Base-by-base conservation (phyloP, 2,888 invertebrate species). In the Ceramica pisi region DNA sequence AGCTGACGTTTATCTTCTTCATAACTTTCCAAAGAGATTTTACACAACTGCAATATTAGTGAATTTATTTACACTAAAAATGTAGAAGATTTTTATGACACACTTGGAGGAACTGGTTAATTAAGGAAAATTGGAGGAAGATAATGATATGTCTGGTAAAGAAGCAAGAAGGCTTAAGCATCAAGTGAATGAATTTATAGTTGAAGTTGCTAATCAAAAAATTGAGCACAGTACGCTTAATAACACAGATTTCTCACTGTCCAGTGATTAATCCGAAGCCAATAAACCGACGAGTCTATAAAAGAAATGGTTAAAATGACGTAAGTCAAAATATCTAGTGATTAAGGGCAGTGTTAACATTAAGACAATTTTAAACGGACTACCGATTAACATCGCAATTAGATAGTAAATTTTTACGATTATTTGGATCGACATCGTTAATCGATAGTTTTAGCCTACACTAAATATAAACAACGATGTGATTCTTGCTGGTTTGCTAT, bases 11-110 rank as follows among this genome's bases (percentile, higher is more conserved):
- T 67, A 86, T 82, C 77, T 79, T 76, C 63, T 56, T 62, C 67
- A 77, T 82, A 71, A 75, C 81, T 86, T 86, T 85, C 82, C 76
- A 78, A 82, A 77, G 14, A 68, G 64, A 70, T 71, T 77, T 70
- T 68, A 71, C 78, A 75, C 61, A 74, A 67, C 55, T 66, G 62
- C 68, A 67, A 71, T 70, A 63, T 77, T 73, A 68, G 63, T 82
- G n/a, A 64, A 70, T 78, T 46, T 67, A 56, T 71, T 50, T 16
- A 12, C 64, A 48, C 9, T 35, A 19, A 57, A 38, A 19, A 56
- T 48, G 14, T n/a, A 19, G 16, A n/a, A 71, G 7, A 48, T 26
- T 14, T 44, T 59, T 3, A 38, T 44, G 10, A 23, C 41, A 16
- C 16, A 63, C 7, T 63, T 23, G n/a, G 38, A 9, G 10, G 31